These are phyloP conservation scores for Empis livida DNA, from an alignment of 2,888 invertebrate species.

Conservation along the genomic window DNA sequence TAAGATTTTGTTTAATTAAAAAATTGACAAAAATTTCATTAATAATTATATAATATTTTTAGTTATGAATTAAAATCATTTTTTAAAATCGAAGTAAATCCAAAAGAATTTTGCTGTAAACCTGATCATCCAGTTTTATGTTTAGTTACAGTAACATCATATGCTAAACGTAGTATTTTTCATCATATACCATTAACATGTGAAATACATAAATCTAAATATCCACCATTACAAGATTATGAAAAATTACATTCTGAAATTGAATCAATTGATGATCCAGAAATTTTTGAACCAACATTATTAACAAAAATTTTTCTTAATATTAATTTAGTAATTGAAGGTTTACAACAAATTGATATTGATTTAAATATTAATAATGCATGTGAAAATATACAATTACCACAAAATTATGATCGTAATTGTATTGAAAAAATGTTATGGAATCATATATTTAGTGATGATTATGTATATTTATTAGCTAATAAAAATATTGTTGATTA, in stretches of 20 bases:
- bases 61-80: background rate
- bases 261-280: background rate
- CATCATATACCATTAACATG: constrained; percentile 1
- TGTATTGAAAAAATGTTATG: constrained; percentile 4
- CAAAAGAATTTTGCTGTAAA: background rate
- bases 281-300: background rate
- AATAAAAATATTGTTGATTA: background rate
- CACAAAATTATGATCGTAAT: constrained; percentile 1
- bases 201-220: constrained; percentile 1
- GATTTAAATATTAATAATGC: background rate
- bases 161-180: background rate
- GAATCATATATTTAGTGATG: constrained; percentile 3
- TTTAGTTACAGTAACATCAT: background rate
- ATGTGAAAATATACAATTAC: background rate
- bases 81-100: background rate
- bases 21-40: background rate
- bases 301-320: constrained; percentile 2
- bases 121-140: constrained; percentile 1
- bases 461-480: background rate
- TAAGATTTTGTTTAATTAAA: background rate
- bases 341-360: background rate
- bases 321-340: constrained; percentile 2
- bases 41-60: background rate
- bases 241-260: background rate
- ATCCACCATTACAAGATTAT: background rate